phyloP scores from a whole-genome alignment of 2,888 invertebrate species.

The Ariolimax columbianus region DNA sequence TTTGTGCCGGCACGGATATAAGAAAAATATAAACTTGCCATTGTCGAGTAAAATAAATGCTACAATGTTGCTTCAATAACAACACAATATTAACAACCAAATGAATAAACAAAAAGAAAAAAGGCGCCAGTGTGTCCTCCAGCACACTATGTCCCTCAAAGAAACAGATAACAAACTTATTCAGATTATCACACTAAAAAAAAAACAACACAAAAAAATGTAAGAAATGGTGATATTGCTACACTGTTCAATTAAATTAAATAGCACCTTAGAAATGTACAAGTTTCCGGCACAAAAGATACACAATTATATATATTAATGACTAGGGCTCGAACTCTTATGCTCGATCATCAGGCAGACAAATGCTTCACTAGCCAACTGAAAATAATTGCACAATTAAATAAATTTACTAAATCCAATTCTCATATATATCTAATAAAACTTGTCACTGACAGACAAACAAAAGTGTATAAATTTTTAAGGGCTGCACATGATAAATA shows the following conservation, averaged over 20 bases:
- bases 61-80: not conserved
- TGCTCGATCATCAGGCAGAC: not conserved
- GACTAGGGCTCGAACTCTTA: not conserved
- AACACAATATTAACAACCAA: not conserved
- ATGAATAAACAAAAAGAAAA: not conserved
- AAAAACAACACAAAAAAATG: not conserved
- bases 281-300: not conserved
- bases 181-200: not conserved
- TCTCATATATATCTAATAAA: not conserved
- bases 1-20: not conserved
- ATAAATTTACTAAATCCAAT: not conserved
- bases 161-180: not conserved
- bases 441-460: too few relatives aligned
- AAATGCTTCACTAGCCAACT: not conserved
- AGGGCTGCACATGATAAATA: too few relatives aligned
- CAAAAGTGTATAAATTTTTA: too few relatives aligned
- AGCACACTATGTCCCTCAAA: not conserved
- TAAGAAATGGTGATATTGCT: not conserved
- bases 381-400: not conserved
- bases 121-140: constrained; percentile 3
- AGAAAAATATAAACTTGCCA: not conserved
- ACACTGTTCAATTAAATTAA: not conserved
- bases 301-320: not conserved
- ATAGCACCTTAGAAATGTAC: not conserved
- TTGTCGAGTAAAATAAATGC: not conserved